Base-by-base conservation (phyloP, 1,140 invertebrate species). In the Mycetomoellerius zeteki region DNA sequence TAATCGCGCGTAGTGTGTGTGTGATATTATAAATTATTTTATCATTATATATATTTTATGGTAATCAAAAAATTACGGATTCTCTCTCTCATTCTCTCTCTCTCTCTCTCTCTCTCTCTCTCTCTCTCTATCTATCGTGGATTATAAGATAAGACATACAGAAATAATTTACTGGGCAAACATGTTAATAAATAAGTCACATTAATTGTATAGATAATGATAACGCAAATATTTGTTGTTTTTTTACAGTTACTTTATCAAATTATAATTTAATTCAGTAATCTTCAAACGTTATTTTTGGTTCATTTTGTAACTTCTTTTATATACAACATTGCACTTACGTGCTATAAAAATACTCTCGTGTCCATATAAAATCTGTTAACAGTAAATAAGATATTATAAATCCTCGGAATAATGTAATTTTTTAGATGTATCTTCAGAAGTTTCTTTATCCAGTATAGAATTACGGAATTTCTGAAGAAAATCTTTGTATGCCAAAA, bases 401-500 rank as follows among this genome's bases (percentile, higher is more conserved):
- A 33, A 37, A 5, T 65, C 62, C 1, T 1, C 3, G n/a, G 3
- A 0, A 19, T 0, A 10, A 8, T 3, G 0, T 24, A 58, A 24
- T 21, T 37, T 12, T 21, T 14, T 43, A 67, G n/a, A 10, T 4
- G 62, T 37, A 43, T 14, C 0, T 37, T 21, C 0, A 37, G 1
- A 10, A 33, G 3, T 7, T 19, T 21, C 4, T 67, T 37, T n/a
- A 37, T 37, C 0, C 3, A 4, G 12, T 10, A 21, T 6, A 5
- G 12, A 67, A 21, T 64, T 19, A 64, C 0, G 3, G 5, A 3
- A 67, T 43, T 67, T n/a, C 3, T 12, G 19, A 43, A 64, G 14
- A 19, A 67, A 67, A 14, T 67, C 64, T 2, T 95, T 93, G 76
- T 94, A 88, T 0, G 96, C 96, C 60, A 97, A 93, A 69, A 97